These are phyloP conservation scores for Dendropsophus ebraccatus DNA, from an alignment of 2,113 vertebrate genomes.

Conservation along the genomic window DNA sequence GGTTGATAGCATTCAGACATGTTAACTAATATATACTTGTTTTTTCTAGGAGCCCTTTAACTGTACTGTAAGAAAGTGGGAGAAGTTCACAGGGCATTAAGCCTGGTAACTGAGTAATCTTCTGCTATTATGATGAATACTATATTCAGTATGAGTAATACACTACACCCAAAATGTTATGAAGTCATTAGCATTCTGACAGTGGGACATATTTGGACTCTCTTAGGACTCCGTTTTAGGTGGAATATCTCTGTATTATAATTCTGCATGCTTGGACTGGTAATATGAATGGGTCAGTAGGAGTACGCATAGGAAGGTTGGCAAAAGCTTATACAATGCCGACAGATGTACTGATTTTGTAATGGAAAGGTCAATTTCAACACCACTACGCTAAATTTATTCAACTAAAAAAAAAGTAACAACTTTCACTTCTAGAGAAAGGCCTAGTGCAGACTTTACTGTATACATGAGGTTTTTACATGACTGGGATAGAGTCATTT, in stretches of 20 bases:
- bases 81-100: not conserved
- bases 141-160: not conserved
- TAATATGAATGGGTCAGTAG: not conserved
- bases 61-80: not conserved
- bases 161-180: not conserved
- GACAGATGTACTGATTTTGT: not conserved
- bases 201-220: not conserved
- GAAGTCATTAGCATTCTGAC: not conserved
- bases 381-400: not conserved
- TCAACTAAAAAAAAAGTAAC: too few relatives aligned
- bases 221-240: not conserved
- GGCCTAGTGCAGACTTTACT: not conserved
- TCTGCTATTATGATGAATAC: not conserved
- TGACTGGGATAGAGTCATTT: not conserved
- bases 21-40: not conserved
- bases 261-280: not conserved
- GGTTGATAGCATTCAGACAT: not conserved
- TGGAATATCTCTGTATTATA: not conserved
- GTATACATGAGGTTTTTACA: not conserved
- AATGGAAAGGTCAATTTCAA: not conserved
- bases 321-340: too few relatives aligned
- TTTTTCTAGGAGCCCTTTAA: not conserved
- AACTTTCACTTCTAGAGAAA: not conserved
- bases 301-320: not conserved
- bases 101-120: not conserved